phyloP scores from a whole-genome alignment of 2,888 invertebrate species.

The Erebia aethiops region DNA sequence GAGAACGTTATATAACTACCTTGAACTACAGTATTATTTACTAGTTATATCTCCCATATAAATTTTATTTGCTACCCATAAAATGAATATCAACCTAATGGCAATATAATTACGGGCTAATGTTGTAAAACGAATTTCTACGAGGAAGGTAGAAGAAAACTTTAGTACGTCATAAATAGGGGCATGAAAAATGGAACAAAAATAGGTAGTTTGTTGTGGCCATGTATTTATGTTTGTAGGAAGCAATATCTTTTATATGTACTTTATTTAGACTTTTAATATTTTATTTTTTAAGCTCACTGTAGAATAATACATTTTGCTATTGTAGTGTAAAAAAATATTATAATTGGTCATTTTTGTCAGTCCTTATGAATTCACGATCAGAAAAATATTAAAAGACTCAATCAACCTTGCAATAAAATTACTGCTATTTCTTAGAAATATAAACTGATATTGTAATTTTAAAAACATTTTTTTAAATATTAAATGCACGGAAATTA shows the following conservation, averaged over 20 bases:
- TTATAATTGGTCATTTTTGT: too few species aligned
- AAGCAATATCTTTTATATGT: constrained; percentile 3
- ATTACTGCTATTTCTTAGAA: too few species aligned
- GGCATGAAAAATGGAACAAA: constrained; percentile 51
- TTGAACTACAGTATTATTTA: constrained; percentile 25
- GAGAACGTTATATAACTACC: constrained; percentile 20
- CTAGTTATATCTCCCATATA: constrained; percentile 27
- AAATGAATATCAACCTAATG: constrained; percentile 36
- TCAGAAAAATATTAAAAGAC: too few species aligned
- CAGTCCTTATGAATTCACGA: too few species aligned
- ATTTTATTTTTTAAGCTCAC: neutral
- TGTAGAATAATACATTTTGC: neutral
- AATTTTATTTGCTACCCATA: constrained; percentile 29
- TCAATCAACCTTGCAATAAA: too few species aligned
- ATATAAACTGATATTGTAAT: too few species aligned
- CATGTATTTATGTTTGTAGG: constrained; percentile 30
- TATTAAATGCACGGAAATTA: too few species aligned
- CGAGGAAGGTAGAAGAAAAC: constrained; percentile 44
- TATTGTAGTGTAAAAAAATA: too few species aligned
- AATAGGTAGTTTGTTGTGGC: constrained; percentile 32
- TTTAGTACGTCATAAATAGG: constrained; percentile 61
- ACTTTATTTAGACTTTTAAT: neutral
- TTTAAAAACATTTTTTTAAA: too few species aligned
- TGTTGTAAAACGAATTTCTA: constrained; percentile 32
- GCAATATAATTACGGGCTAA: constrained; percentile 33